A percentile compares a stretch with the other conserved stretches of the same genome.
Conservation (phyloP, 2,113 vertebrate genomes). For the Ceyx margarethae region DNA sequence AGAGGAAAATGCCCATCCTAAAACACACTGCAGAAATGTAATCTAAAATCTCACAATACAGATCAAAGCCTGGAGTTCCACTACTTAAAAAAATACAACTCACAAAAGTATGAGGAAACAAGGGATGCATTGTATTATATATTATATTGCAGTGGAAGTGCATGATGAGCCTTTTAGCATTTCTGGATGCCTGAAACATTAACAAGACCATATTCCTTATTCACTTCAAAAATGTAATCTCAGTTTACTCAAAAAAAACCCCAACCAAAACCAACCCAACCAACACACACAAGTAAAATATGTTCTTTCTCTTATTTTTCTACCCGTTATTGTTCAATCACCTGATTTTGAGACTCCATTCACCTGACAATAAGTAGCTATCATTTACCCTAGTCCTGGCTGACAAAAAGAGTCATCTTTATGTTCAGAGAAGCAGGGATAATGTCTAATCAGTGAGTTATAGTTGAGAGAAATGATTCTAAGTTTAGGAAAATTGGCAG, state of each 20-base stretch:
- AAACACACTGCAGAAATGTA: not conserved
- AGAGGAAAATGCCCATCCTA: not conserved
- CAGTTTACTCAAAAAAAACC: not conserved
- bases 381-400: conserved; percentile 28
- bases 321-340: conserved; percentile 42
- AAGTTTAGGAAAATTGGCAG: conserved; percentile 62
- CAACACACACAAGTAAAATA: not conserved
- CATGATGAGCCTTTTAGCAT: not conserved
- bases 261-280: not conserved
- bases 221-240: conserved; percentile 12
- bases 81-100: not conserved
- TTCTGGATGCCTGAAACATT: not conserved
- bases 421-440: conserved; percentile 50
- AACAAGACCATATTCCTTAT: not conserved
- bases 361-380: conserved; percentile 47
- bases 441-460: conserved; percentile 58
- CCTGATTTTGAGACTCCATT: conserved; percentile 35
- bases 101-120: not conserved
- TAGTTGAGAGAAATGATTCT: conserved; percentile 37
- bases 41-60: not conserved
- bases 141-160: not conserved
- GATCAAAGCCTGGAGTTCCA: not conserved
- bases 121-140: not conserved
- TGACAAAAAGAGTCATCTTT: conserved; percentile 39
- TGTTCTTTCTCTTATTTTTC: conserved; percentile 24